Evolutionary conservation across 2,888 invertebrate genomes (phyloP), one percentile per base, ranked within the genome.

Genomic region (Leistus spinibarbis): DNA sequence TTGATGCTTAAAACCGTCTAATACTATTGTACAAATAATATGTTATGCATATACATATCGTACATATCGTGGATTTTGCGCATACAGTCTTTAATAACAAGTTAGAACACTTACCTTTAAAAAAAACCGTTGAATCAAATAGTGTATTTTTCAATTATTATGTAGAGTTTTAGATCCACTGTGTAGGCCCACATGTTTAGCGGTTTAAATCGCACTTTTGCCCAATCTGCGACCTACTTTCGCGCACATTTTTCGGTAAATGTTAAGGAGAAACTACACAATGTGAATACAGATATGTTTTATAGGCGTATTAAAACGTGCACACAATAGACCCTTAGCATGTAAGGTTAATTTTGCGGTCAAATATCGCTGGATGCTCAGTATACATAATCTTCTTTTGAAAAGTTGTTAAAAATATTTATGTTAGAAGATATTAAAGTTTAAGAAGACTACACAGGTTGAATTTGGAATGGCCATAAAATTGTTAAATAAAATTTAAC

Each of bases 261-360:
- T 73, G 73, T 67, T 73, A 67, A 67, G 67, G 73, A 66, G 73
- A 73, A 73, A 73, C 73, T 73, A 67, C 67, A 67, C 56, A 67
- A 66, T 67, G 57, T 57, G 24, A 53, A 66, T 66, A 66, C 72
- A 10, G 13, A 17, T 5, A 40, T 64, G 60, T 67, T 73, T 73
- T 73, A 73, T 73, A 54, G 73, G 17, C 54, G 62, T 54, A 73
- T 73, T 23, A 73, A 73, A 73, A n/a, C n/a, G n/a, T 67, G 40
- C 23, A 60, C 60, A 40, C 40, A 40, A 10, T 10, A 67, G 67
- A 10, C 54, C 71, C 60, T 67, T 73, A 72, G 60, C 67, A 67
- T 73, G 73, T 73, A 67, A 73, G 73, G 73, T 73, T 73, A 73
- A 73, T 73, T 73, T 73, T 73, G 73, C 73, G 73, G 73, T 73